These are phyloP conservation scores for Gallinago media DNA, from an alignment of 2,113 vertebrate genomes.

Conservation along the genomic window DNA sequence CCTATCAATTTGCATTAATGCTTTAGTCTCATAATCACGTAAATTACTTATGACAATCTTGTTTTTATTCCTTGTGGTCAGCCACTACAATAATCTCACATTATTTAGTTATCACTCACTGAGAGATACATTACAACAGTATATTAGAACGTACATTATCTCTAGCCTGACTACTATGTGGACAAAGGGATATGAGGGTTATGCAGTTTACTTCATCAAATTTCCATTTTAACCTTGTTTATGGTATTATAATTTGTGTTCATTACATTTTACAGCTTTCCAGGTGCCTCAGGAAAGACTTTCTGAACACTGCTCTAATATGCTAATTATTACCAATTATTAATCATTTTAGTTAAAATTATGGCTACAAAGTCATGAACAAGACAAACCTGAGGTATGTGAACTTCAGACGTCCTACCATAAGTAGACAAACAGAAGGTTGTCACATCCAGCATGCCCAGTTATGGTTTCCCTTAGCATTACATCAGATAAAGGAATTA, in stretches of 20 bases:
- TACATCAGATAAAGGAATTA: neutral
- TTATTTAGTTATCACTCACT: neutral
- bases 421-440: neutral
- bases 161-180: neutral
- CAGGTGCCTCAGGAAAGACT: neutral
- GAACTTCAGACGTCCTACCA: neutral
- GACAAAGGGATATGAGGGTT: neutral
- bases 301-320: neutral
- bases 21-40: neutral
- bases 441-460: neutral
- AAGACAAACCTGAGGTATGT: rapidly evolving
- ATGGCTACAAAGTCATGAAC: neutral
- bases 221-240: neutral
- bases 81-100: neutral
- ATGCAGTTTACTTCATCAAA: neutral
- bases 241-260: neutral
- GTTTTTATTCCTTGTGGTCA: neutral
- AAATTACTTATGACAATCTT: neutral
- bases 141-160: neutral
- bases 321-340: neutral
- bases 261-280: neutral
- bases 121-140: neutral
- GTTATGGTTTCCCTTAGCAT: neutral
- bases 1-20: neutral
- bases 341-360: neutral